Evolutionary conservation across 2,113 vertebrate species (phyloP), one percentile per base, ranked within the genome.

Genomic region (Acanthochromis polyacanthus): DNA sequence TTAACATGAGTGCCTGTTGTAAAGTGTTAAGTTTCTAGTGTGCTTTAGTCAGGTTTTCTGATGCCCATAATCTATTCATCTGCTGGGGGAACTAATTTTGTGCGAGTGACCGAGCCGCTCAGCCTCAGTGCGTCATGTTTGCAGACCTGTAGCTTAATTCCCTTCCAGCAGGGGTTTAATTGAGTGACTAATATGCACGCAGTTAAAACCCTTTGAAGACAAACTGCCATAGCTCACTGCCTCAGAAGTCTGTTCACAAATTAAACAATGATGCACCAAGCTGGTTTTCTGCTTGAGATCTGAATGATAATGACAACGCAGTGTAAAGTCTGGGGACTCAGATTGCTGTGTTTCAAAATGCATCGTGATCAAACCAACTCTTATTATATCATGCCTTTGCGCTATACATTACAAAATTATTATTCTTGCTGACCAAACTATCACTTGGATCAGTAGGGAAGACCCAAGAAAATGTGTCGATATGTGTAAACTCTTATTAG

Each of bases 141-240:
- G 45, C 78, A 84, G 75, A 79, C 80, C 84, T 82, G 79, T 71
- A 75, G 75, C 80, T 83, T 84, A 57, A 66, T 70, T 83, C 73
- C 36, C 66, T 63, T 83, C 71, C 86, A 86, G 82, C 78, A 71
- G 79, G 78, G 78, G 40, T 83, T 89, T 88, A 82, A 87, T 87
- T 82, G 75, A 69, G 80, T 88, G 87, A 91, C 74, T 84, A 82
- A 86, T 62, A 60, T 58, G 65, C 59, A 28, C 12, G 16, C 75
- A 72, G 70, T 63, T 62, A 63, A 83, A 80, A 60, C 78, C 71
- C 74, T 76, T 30, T 71, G 80, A 80, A 66, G 64, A 80, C 57
- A 17, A 68, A 73, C 79, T 72, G 66, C 66, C 53, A 64, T 52
- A 30, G 46, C 55, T 68, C 70, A 82, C 53, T 30, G 72, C 53